phyloP scores from a whole-genome alignment of 2,113 vertebrate species.

The Scortum barcoo region DNA sequence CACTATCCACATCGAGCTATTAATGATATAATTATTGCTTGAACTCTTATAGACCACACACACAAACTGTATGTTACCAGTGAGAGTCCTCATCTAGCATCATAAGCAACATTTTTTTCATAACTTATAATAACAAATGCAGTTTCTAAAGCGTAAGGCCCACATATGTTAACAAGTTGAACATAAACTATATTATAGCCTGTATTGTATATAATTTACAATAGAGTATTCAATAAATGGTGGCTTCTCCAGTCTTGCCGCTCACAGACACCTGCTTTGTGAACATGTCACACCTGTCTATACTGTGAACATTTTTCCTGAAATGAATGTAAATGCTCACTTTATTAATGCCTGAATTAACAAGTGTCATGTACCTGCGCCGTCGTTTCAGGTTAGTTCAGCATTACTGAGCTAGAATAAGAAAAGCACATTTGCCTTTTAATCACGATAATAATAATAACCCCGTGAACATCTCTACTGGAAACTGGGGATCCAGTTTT shows the following conservation, averaged over 20 bases:
- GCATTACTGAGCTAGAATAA: neutral
- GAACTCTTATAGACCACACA: neutral
- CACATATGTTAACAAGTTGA: neutral
- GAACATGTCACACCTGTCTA: neutral
- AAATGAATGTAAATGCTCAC: neutral
- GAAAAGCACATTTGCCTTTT: neutral
- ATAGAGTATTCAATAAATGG: neutral
- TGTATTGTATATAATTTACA: neutral
- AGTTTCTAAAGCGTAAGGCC: neutral
- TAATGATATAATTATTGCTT: neutral
- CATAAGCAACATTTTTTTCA: neutral
- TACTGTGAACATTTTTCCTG: neutral
- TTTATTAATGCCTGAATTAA: constrained; percentile 9
- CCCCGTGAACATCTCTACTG: neutral
- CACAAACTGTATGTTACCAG: neutral
- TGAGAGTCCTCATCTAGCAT: no score
- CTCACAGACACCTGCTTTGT: neutral
- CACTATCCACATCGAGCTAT: no score
- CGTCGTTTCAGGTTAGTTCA: neutral
- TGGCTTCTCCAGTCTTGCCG: neutral
- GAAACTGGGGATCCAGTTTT: neutral
- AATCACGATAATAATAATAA: no score
- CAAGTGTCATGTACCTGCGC: neutral
- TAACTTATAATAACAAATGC: neutral
- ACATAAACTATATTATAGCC: neutral